These are phyloP conservation scores for Psix sp. DNA, from an alignment of 1,140 invertebrate genomes.

Conservation along the genomic window DNA sequence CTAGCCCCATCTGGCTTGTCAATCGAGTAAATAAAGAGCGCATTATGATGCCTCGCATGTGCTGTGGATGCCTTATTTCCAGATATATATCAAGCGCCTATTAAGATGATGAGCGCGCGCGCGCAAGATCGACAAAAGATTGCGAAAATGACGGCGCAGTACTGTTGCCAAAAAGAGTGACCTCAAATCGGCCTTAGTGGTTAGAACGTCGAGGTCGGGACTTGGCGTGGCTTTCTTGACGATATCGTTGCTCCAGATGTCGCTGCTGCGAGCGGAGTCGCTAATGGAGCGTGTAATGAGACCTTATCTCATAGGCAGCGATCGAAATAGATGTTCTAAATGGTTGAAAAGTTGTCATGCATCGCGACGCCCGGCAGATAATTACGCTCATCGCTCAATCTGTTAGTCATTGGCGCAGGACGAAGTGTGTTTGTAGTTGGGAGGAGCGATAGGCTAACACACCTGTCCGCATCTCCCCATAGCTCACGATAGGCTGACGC, in stretches of 20 bases:
- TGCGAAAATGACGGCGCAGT: too few species aligned
- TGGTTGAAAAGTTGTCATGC: conserved; percentile 51
- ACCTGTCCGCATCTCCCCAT: conserved; percentile 38
- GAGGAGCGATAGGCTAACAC: conserved; percentile 39
- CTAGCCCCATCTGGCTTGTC: conserved; percentile 9
- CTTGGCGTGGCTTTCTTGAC: conserved; percentile 14
- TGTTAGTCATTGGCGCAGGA: conserved; percentile 37
- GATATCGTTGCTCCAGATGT: conserved; percentile 50
- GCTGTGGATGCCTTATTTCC: conserved; percentile 16
- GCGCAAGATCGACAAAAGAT: too few species aligned
- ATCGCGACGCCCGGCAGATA: conserved; percentile 48
- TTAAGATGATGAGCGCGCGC: too few species aligned
- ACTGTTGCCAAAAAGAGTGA: too few species aligned
- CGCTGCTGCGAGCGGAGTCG: conserved; percentile 37
- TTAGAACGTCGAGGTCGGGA: conserved; percentile 25
- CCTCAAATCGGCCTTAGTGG: too few species aligned
- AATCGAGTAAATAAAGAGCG: conserved; percentile 27
- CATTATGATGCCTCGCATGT: conserved; percentile 21
- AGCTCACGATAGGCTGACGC: conserved; percentile 39
- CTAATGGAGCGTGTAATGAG: conserved; percentile 55
- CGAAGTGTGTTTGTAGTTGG: conserved; percentile 22
- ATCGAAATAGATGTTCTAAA: conserved; percentile 46
- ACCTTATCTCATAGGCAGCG: conserved; percentile 38
- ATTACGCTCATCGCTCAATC: conserved; percentile 48
- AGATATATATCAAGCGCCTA: too few species aligned